Evolutionary conservation across 2,113 vertebrate species (phyloP), one percentile per base, ranked within the genome.

Genomic region (Sprattus sprattus): DNA sequence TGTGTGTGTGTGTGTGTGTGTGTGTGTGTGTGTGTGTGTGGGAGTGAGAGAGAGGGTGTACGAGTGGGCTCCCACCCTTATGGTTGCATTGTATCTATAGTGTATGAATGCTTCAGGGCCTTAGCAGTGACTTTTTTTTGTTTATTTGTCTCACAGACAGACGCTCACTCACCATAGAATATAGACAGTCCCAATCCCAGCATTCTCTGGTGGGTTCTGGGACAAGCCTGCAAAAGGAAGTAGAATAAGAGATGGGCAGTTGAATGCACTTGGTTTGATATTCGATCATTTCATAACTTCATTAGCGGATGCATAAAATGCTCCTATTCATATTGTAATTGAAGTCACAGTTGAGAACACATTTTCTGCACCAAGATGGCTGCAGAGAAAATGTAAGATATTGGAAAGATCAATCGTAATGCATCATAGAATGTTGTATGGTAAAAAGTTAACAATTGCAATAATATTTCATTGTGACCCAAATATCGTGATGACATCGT

Each of bases 121-220:
- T 91, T 91, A 94, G 93, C 88, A 92, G 81, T 92, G 64, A 64
- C 57, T 47, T 9, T n/a, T n/a, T 6, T 64, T 6, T 15, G 5
- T 8, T 28, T 25, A 11, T 67, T 2, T 10, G 64, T 28, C 1
- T 25, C 20, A 9, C n/a, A 39, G 39, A 39, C 39, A 39, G 39
- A 39, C 28, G n/a, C 8, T 67, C 64, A 67, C 8, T 67, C 64
- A 67, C 6, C 3, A 13, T 28, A 28, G 64, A 9, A 67, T n/a
- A 28, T 9, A 67, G 64, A 25, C 50, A 18, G 4, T 54, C 54
- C 6, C 20, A 60, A 3, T 60, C 54, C 20, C 54, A 22, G 20
- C 54, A 60, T 22, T 60, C 6, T 4, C 54, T 60, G 54, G 4
- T 6, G 18, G 20, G 6, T 6, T 60, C 54, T 6, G 22, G 22